A percentile compares a stretch with the other conserved stretches of the same genome.
phyloP scores from a whole-genome alignment of 1,140 invertebrate genomes.

The Drosophila lini region DNA sequence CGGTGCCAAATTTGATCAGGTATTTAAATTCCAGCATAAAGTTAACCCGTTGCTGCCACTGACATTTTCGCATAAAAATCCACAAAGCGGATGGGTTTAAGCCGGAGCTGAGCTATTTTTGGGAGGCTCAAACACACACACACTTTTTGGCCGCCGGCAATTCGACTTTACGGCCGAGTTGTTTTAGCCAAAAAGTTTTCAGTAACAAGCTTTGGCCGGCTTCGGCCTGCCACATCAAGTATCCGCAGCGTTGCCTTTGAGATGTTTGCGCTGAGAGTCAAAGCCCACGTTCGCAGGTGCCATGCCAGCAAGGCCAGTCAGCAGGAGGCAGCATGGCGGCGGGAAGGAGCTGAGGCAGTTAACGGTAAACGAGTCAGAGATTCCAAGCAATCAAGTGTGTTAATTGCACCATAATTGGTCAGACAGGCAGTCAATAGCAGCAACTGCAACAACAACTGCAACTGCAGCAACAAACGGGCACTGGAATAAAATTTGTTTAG shows the following conservation, averaged over 20 bases:
- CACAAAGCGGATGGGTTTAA: constrained; percentile 15
- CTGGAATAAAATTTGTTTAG: neutral
- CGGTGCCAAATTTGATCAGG: constrained; percentile 28
- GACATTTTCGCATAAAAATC: constrained; percentile 32
- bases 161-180: constrained; percentile 64
- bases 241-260: constrained; percentile 56
- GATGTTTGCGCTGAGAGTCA: constrained; percentile 34
- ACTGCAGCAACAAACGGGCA: constrained; percentile 13
- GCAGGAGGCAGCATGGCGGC: neutral
- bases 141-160: constrained; percentile 29
- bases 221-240: constrained; percentile 37
- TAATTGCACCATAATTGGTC: constrained; percentile 82
- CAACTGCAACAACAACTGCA: constrained; percentile 18
- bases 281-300: constrained; percentile 36
- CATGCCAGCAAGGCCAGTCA: neutral
- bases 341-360: constrained; percentile 22
- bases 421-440: constrained; percentile 65
- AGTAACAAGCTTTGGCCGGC: constrained; percentile 41
- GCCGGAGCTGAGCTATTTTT: constrained; percentile 38
- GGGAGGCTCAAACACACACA: constrained; percentile 11
- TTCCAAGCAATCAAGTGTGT: constrained; percentile 75
- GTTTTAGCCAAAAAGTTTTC: constrained; percentile 45
- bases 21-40: constrained; percentile 34
- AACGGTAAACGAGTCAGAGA: constrained; percentile 56
- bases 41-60: constrained; percentile 18